Base-by-base conservation (phyloP, 1,140 invertebrate species). In the Panulirus ornatus region DNA sequence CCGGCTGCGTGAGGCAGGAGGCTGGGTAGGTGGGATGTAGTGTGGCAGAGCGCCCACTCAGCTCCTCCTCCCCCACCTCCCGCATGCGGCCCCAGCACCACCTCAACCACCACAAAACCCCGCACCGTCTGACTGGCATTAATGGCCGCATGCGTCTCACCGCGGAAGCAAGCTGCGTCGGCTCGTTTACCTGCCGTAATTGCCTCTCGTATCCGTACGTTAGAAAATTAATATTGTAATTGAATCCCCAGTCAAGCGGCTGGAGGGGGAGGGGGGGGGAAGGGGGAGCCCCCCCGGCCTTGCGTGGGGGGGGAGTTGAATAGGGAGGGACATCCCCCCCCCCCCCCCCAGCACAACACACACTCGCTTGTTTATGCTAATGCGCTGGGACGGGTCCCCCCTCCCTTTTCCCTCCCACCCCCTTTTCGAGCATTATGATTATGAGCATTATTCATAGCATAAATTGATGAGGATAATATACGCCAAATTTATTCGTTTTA, bases 381-480 rank as follows among this genome's bases (percentile, higher is more conserved):
- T 58, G 54, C 1, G 54, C 3, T 22, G 11, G 11, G n/a, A n/a
- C n/a, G n/a, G n/a, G n/a, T 73, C 63, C 22, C 34, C 63, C 63
- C 63, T n/a, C 34, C 70, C 36, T 73, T 73, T 38, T 73, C 70
- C 70, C n/a, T 38, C 70, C 42, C 8, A 34, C 42, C 70, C 9
- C 70, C 42, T 73, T 38, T 73, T 22, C 70, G 2, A 34, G 70
- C 27, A 38, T 73, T 38, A 38, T 38, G 42, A 38, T 73, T 38
- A 73, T 34, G 70, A 38, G 70, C 36, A 73, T 76, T 40, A 76
- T 40, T 76, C 27, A 76, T 40, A 40, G 38, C 34, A 76, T 76
- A 79, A 58, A 58, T 58, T 19, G 22, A 58, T 58, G 19, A 58
- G 54, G 54, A 58, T 58, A 58, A 58, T 58, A 58, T 22, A 58